phyloP scores from a whole-genome alignment of 2,797 vertebrate genomes.

The Protonibea diacanthus region DNA sequence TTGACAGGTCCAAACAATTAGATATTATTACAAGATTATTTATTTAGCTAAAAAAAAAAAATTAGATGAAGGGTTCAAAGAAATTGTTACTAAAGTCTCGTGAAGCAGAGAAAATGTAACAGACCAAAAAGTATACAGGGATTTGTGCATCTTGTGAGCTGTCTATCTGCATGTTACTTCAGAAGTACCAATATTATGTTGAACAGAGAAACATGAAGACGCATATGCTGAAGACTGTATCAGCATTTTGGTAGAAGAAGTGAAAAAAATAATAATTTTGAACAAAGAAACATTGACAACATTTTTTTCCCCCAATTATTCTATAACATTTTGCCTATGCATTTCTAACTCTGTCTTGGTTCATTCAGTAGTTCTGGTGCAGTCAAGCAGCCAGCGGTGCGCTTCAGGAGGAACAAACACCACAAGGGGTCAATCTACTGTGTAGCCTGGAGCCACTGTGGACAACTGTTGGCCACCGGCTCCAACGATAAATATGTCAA shows the following conservation, averaged over 20 bases:
- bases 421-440: slow-evolving; percentile 99
- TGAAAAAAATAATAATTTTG: no score
- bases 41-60: neutral
- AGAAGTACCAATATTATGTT: neutral
- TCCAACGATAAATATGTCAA: slow-evolving; percentile 99
- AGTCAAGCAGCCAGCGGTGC: slow-evolving; percentile 90
- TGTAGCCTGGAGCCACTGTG: slow-evolving; percentile 98
- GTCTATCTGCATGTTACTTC: neutral
- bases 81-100: neutral
- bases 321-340: neutral
- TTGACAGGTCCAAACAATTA: neutral
- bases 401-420: slow-evolving; percentile 98
- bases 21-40: neutral
- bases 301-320: neutral
- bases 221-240: neutral
- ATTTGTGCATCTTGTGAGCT: neutral
- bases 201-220: neutral
- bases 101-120: neutral
- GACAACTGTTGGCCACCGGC: slow-evolving; percentile 95
- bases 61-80: neutral
- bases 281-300: no score
- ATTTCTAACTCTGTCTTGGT: neutral
- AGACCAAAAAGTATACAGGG: neutral
- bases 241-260: no score
- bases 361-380: slow-evolving; percentile 81